These are phyloP conservation scores for Semnornis frantzii DNA, from an alignment of 2,113 vertebrate species.

Conservation along the genomic window DNA sequence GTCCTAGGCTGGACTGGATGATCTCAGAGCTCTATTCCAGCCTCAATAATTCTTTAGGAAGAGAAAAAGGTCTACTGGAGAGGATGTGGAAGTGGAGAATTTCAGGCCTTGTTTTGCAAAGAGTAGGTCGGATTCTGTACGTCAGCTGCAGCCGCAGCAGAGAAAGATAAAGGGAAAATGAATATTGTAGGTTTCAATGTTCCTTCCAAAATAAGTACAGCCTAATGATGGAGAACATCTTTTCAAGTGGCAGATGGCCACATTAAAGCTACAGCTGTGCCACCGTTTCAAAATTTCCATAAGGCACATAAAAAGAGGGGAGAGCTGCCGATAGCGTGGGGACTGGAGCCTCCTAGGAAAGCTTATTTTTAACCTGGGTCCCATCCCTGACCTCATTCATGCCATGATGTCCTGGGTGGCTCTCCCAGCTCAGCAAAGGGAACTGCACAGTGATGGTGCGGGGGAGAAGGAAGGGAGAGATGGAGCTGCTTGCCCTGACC, in stretches of 20 bases:
- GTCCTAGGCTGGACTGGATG: no score
- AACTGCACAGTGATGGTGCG: fast-evolving
- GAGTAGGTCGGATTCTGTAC: not conserved
- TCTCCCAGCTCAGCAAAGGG: not conserved
- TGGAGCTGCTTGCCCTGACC: not conserved
- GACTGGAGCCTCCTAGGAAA: not conserved
- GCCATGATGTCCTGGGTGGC: fast-evolving
- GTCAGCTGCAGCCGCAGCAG: not conserved
- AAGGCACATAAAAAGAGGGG: not conserved
- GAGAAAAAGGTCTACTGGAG: not conserved
- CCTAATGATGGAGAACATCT: slow-evolving; percentile 29
- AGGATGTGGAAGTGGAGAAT: slow-evolving; percentile 17
- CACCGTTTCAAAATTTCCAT: not conserved
- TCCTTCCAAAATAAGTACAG: slow-evolving; percentile 47
- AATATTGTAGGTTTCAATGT: slow-evolving; percentile 40
- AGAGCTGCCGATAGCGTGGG: not conserved
- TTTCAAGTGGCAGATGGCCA: slow-evolving; percentile 60
- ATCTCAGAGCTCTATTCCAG: no score
- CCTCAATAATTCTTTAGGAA: not conserved
- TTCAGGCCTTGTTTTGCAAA: not conserved
- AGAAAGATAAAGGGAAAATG: slow-evolving; percentile 45
- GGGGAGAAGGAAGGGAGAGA: not conserved
- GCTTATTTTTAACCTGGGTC: slow-evolving; percentile 3
- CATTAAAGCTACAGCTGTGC: slow-evolving; percentile 55
- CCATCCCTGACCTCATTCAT: not conserved